Percentiles rank a stretch among this genome's conserved stretches.
Conservation (phyloP, 2,888 invertebrate species). For the Deilephila porcellus region DNA sequence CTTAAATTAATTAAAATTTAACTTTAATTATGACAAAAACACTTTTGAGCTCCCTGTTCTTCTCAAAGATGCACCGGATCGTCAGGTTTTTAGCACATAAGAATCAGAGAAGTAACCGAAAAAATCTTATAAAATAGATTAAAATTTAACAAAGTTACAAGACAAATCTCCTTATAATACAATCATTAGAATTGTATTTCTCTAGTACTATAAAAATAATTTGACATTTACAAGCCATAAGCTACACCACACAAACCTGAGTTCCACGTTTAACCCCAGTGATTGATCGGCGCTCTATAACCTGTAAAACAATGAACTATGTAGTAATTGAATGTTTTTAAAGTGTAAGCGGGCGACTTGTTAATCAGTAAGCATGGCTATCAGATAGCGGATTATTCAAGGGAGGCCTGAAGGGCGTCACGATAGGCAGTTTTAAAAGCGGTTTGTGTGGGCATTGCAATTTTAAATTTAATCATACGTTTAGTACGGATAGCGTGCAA, state of each 20-base stretch:
- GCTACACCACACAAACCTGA: background rate
- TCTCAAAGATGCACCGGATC: too few species aligned
- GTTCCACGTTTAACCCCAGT: background rate
- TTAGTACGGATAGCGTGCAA: slow-evolving; percentile 44
- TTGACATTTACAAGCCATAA: background rate
- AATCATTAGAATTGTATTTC: too few species aligned
- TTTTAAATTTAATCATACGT: slow-evolving; percentile 71
- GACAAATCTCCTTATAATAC: too few species aligned
- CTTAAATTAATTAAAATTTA: too few species aligned
- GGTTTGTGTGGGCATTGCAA: slow-evolving; percentile 61
- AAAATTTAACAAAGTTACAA: too few species aligned
- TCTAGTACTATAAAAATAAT: too few species aligned
- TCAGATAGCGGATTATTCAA: slow-evolving; percentile 52
- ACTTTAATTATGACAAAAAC: too few species aligned
- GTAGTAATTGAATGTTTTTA: slow-evolving; percentile 20
- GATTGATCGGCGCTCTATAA: slow-evolving; percentile 12
- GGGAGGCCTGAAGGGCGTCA: slow-evolving; percentile 52
- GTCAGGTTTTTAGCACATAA: too few species aligned
- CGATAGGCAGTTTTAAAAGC: slow-evolving; percentile 55
- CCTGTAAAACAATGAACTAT: background rate
- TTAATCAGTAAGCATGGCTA: slow-evolving; percentile 23
- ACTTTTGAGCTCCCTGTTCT: too few species aligned
- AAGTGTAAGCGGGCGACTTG: slow-evolving; percentile 11
- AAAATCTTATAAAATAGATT: too few species aligned
- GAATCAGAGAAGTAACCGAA: too few species aligned